These are phyloP conservation scores for Struthidea cinerea DNA, from an alignment of 2,113 vertebrate genomes.

Conservation along the genomic window DNA sequence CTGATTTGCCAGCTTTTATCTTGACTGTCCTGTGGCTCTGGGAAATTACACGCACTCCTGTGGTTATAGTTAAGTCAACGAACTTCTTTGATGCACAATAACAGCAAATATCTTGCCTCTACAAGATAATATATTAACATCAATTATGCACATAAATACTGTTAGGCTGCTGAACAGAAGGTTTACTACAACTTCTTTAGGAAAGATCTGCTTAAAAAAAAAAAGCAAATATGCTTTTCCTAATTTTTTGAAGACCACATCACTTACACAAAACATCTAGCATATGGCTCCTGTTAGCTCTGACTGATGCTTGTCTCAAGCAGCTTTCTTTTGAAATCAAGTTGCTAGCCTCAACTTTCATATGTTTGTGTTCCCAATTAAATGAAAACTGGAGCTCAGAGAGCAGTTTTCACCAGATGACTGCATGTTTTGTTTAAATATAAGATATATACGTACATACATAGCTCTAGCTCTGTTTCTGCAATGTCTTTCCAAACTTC, in stretches of 20 bases:
- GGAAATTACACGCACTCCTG: not conserved
- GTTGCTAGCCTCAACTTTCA: constrained; percentile 52
- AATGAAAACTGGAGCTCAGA: constrained; percentile 39
- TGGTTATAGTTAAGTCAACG: not conserved
- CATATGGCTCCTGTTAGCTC: constrained; percentile 44
- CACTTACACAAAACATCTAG: not conserved
- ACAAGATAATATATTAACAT: constrained; percentile 16
- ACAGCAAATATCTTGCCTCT: not conserved
- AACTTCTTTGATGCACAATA: not conserved
- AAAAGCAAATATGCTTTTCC: not conserved
- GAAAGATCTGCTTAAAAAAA: not conserved
- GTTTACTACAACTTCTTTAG: not conserved
- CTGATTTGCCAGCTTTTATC: constrained; percentile 19
- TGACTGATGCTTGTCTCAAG: not conserved
- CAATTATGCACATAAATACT: not conserved
- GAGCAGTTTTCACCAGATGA: constrained; percentile 30
- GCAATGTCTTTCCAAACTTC: not conserved
- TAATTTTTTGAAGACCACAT: not conserved
- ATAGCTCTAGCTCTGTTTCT: not conserved
- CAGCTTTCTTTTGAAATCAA: constrained; percentile 58
- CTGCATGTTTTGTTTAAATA: constrained; percentile 31
- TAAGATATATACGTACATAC: not conserved
- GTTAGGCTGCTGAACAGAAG: not conserved
- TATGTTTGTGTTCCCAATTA: constrained; percentile 57
- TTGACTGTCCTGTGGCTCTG: not conserved